These are phyloP conservation scores for Epinotia demarniana DNA, from an alignment of 2,888 invertebrate genomes.

Conservation along the genomic window DNA sequence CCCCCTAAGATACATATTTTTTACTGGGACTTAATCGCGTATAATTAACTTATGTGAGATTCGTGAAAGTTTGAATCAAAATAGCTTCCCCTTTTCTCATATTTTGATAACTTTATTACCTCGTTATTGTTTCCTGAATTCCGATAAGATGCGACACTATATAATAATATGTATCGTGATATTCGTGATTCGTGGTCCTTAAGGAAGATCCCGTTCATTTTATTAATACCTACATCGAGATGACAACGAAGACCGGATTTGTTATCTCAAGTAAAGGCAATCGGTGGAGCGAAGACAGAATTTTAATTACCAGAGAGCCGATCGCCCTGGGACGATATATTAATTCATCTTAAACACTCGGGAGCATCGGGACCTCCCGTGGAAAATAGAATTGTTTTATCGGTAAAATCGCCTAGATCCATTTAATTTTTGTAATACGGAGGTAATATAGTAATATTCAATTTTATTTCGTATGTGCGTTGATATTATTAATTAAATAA, in stretches of 20 bases:
- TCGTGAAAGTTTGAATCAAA: too few species aligned
- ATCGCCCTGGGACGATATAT: constrained; percentile 57
- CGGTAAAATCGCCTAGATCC: too few species aligned
- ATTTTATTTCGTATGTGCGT: too few species aligned
- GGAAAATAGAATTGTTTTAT: not conserved
- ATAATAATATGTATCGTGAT: not conserved
- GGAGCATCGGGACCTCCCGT: constrained; percentile 5
- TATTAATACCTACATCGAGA: constrained; percentile 46
- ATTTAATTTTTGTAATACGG: too few species aligned
- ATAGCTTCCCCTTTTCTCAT: too few species aligned
- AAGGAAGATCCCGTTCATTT: constrained; percentile 28
- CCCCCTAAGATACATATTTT: too few species aligned
- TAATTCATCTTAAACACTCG: constrained; percentile 54
- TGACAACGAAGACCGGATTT: constrained; percentile 50
- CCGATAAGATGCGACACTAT: constrained; percentile 17
- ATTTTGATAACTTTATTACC: not conserved
- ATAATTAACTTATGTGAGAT: too few species aligned
- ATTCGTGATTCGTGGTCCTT: not conserved
- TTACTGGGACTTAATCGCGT: too few species aligned
- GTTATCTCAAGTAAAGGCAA: constrained; percentile 63
- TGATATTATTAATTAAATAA: too few species aligned
- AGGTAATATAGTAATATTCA: too few species aligned
- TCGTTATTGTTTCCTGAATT: constrained; percentile 5
- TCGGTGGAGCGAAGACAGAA: constrained; percentile 60
- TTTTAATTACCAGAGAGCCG: constrained; percentile 64